These are phyloP conservation scores for Bothrops jararaca DNA, from an alignment of 2,113 vertebrate species.

Conservation along the genomic window DNA sequence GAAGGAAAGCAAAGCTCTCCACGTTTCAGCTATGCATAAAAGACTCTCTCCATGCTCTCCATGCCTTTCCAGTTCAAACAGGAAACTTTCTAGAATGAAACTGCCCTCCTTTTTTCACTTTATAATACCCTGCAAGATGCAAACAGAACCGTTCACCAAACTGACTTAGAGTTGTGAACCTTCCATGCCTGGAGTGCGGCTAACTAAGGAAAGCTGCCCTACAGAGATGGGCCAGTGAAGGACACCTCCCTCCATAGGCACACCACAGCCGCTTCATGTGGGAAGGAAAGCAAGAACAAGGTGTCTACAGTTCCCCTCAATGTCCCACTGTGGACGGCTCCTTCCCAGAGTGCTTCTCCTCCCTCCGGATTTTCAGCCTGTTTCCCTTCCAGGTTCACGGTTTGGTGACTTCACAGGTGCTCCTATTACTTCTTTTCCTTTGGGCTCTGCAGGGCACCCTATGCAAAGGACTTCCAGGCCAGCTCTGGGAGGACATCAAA, in stretches of 20 bases:
- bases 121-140: not conserved
- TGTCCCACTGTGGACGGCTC: not conserved
- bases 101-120: not conserved
- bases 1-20: not conserved
- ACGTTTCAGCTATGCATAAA: not conserved
- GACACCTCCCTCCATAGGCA: not conserved
- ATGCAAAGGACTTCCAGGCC: not conserved
- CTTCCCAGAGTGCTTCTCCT: not conserved
- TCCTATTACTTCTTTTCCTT: not conserved
- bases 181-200: not conserved
- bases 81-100: not conserved
- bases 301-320: not conserved
- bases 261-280: accelerated
- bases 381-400: not conserved
- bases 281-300: not conserved
- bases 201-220: not conserved
- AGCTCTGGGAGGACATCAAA: not conserved
- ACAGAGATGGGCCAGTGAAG: not conserved
- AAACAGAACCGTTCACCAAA: not conserved
- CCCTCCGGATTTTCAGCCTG: too few relatives aligned
- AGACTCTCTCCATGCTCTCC: not conserved
- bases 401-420: not conserved
- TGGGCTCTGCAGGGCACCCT: not conserved
- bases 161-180: not conserved
- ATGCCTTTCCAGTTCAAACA: not conserved